Evolutionary conservation across 2,888 invertebrate species (phyloP).

Genomic region (Alentia gelatinosa): DNA sequence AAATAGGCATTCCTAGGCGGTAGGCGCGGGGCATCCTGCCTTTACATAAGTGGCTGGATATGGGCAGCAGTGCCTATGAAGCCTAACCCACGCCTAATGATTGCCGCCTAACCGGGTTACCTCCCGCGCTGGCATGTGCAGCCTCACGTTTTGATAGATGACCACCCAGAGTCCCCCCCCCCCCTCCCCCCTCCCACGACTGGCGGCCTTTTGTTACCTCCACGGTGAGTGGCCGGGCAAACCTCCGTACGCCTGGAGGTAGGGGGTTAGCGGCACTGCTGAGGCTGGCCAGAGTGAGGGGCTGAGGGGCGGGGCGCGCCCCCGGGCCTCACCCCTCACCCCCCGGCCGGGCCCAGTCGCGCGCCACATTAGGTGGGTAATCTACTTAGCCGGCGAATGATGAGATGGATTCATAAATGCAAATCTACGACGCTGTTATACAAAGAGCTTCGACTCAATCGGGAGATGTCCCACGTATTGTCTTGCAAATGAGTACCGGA

Average conservation of each 20-base stretch:
- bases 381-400: neutral
- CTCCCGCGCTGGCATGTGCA: neutral
- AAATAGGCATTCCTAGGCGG: neutral
- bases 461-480: neutral
- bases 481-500: neutral
- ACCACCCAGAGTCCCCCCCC: neutral
- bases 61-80: neutral
- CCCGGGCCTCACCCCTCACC: neutral
- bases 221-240: neutral
- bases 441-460: neutral
- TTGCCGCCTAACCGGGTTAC: neutral
- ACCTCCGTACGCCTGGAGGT: neutral
- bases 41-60: neutral
- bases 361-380: neutral
- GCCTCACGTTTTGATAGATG: neutral
- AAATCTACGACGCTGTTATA: conserved; percentile 5
- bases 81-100: neutral
- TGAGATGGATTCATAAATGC: conserved; percentile 17
- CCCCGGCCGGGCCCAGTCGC: neutral
- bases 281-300: neutral
- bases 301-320: neutral
- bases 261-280: neutral
- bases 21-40: neutral
- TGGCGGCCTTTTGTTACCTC: neutral
- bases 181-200: neutral